Base-by-base conservation (phyloP, 2,797 vertebrate genomes). In the Potorous gilbertii region DNA sequence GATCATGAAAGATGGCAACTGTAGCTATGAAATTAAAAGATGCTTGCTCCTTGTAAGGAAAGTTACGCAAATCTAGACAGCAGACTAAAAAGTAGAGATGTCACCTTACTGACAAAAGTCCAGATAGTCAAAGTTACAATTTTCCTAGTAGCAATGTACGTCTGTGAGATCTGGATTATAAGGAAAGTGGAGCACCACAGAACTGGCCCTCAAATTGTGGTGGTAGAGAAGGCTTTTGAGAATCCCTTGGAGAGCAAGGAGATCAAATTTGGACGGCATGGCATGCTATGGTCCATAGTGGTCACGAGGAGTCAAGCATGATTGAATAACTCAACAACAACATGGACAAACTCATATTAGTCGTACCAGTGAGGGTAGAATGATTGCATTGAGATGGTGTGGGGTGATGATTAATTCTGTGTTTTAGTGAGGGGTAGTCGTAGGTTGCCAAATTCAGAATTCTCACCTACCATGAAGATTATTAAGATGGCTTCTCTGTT, bases 381-480 rank as follows among this genome's bases (percentile, higher is more conserved):
- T 81, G 21, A 50, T 59, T 55, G 40, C 34, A 56, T 94, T 90
- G 89, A 54, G 34, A 57, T 95, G 55, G 57, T 9, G 6, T 74
- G 5, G 6, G 66, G 16, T 40, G 18, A 34, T 74, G n/a, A 9
- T 14, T 21, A 16, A 5, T 74, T 40, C 34, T n/a, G 62, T 66
- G 34, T 66, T 66, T 66, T 66, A 94, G 93, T 95, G 90, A 74
- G 81, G 4, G 27, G 93, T 93, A 95, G 92, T 46, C 93, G n/a
- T 62, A 34, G 54, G 2, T 59, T 91, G 28, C 57, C 29, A 13
- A 16, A 90, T 59, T 90, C 46, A 54, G 29, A 81, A 14, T 52
- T 55, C 92, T 94, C 31, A 55, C 93, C 59, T 90, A 93, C 28
- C 92, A 90, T 95, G 31, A 95, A 91, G 93, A 94, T 95, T 93